Conservation (phyloP, 2,888 invertebrate species). For the Rotaria macrura region DNA sequence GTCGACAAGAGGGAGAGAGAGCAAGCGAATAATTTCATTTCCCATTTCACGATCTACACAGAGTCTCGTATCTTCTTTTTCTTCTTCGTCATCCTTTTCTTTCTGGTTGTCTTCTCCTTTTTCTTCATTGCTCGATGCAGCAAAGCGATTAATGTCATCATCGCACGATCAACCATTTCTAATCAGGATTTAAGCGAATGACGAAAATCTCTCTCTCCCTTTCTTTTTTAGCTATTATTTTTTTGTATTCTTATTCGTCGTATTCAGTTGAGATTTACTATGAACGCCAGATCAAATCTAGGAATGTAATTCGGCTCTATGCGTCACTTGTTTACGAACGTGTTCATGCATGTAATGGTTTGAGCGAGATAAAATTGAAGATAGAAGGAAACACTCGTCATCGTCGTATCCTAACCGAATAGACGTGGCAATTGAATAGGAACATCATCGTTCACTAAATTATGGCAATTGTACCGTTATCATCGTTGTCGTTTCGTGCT, state of each 20-base stretch:
- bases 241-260: not conserved
- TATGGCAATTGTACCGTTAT: not conserved
- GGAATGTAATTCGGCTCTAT: not conserved
- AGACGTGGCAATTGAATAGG: not conserved
- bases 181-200: constrained; percentile 12
- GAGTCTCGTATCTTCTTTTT: not conserved
- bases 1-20: not conserved
- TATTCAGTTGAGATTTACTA: not conserved
- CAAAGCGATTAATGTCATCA: constrained; percentile 15
- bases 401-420: not conserved
- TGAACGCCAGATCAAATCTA: not conserved
- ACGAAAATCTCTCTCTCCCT: not conserved
- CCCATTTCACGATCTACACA: not conserved
- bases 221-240: not conserved
- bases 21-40: constrained; percentile 12
- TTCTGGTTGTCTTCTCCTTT: not conserved
- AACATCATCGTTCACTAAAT: not conserved
- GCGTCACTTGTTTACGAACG: not conserved
- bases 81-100: not conserved
- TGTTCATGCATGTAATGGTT: not conserved
- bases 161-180: constrained; percentile 15
- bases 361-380: not conserved
- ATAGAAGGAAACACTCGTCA: constrained; percentile 1
- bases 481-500: constrained; percentile 11
- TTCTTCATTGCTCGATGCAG: not conserved